These are phyloP conservation scores for Antheraea yamamai DNA, from an alignment of 2,888 invertebrate species.

Conservation along the genomic window DNA sequence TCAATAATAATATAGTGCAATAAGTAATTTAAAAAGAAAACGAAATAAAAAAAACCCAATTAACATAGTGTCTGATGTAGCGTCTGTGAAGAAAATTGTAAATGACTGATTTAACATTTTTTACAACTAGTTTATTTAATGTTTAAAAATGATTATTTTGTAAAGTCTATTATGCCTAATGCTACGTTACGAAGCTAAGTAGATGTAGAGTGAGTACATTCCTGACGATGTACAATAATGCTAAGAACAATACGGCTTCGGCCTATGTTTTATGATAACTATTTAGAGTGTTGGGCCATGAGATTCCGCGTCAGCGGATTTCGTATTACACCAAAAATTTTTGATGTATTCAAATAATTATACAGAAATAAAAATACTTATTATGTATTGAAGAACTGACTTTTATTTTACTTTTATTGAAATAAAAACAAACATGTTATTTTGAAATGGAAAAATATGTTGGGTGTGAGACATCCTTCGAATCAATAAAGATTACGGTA, in stretches of 20 bases:
- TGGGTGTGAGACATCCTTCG: no score
- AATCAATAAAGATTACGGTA: no score
- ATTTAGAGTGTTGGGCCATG: slow-evolving; percentile 46
- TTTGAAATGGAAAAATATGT: no score
- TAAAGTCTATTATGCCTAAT: slow-evolving; percentile 49
- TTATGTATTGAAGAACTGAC: slow-evolving; percentile 54
- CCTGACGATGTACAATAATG: slow-evolving; percentile 74
- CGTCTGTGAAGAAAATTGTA: slow-evolving; percentile 61
- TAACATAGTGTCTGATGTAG: slow-evolving; percentile 37
- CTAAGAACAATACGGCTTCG: slow-evolving; percentile 51
- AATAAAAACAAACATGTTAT: neutral
- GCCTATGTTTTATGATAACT: slow-evolving; percentile 53
- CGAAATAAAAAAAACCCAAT: slow-evolving; percentile 44
- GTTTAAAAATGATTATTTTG: slow-evolving; percentile 49
- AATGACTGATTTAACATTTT: slow-evolving; percentile 74
- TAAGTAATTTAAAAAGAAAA: slow-evolving; percentile 44
- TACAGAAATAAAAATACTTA: slow-evolving; percentile 65
- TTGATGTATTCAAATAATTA: slow-evolving; percentile 76
- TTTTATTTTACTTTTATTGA: slow-evolving; percentile 41
- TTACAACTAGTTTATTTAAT: slow-evolving; percentile 62
- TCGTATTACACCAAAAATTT: slow-evolving; percentile 76
- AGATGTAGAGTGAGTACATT: slow-evolving; percentile 73
- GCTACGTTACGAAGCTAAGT: slow-evolving; percentile 53
- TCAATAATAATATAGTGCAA: slow-evolving; percentile 43
- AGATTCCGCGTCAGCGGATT: slow-evolving; percentile 61